Percentiles rank a stretch among this genome's conserved stretches.
Conservation (phyloP, 2,797 vertebrate species). For the Clarias fuscus region DNA sequence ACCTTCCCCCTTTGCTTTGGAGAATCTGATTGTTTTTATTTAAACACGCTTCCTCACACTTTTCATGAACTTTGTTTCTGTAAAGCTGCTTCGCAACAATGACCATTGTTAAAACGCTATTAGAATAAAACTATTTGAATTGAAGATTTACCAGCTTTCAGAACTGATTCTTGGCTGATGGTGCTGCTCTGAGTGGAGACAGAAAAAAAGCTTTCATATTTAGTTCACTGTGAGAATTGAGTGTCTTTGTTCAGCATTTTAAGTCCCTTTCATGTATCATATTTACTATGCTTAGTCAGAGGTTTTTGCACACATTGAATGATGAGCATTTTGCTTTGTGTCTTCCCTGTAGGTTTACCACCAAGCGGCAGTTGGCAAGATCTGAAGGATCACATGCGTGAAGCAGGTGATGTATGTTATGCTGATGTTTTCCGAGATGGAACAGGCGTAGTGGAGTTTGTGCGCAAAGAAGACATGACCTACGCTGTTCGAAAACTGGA, state of each 20-base stretch:
- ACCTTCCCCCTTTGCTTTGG: no score
- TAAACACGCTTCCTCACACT: no score
- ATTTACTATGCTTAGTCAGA: background rate
- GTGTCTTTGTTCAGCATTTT: background rate
- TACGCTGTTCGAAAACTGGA: constrained; percentile 87
- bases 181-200: background rate
- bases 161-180: background rate
- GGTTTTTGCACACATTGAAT: no score
- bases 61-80: no score
- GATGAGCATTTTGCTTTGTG: background rate
- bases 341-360: constrained; percentile 74
- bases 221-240: background rate
- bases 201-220: background rate
- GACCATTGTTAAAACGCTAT: no score
- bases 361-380: constrained; percentile 92
- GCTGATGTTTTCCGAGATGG: constrained; percentile 87
- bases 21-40: no score
- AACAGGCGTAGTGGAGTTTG: constrained; percentile 88
- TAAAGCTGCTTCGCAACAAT: no score
- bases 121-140: no score
- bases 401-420: constrained; percentile 86
- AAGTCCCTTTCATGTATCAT: background rate
- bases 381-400: constrained; percentile 87
- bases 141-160: background rate
- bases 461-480: constrained; percentile 91